phyloP scores from a whole-genome alignment of 2,888 invertebrate genomes.

The Gymnocheta viridis region DNA sequence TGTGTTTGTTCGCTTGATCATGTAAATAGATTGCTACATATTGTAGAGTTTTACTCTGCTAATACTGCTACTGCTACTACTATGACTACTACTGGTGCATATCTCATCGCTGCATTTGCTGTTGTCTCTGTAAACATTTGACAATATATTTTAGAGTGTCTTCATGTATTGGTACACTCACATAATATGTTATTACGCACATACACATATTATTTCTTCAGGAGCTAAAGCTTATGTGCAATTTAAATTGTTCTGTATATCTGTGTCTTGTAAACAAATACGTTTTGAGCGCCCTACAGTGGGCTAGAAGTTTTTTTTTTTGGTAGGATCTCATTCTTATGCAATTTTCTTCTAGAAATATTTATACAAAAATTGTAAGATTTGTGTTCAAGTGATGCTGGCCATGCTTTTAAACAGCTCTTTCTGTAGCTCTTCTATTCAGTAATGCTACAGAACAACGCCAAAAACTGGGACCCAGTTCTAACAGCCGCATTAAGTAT shows the following conservation, averaged over 20 bases:
- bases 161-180: background rate
- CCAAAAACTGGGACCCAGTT: too few species aligned
- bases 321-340: background rate
- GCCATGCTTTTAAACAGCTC: too few species aligned
- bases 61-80: background rate
- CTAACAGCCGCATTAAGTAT: too few species aligned
- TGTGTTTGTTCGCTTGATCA: background rate
- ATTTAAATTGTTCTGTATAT: constrained; percentile 51
- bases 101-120: background rate
- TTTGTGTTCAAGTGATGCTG: too few species aligned
- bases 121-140: constrained; percentile 42
- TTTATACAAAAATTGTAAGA: too few species aligned
- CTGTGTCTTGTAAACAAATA: constrained; percentile 50
- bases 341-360: background rate
- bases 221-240: constrained; percentile 50
- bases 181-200: constrained; percentile 15
- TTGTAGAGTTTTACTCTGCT: constrained; percentile 13
- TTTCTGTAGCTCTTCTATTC: too few species aligned
- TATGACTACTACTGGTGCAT: too few species aligned
- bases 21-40: constrained; percentile 20
- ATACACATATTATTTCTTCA: constrained; percentile 52
- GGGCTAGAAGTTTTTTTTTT: background rate
- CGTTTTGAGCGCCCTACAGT: background rate
- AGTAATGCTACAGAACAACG: too few species aligned
- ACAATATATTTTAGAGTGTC: background rate